Conservation (phyloP, 2,797 vertebrate genomes). For the Octomys mimax region DNA sequence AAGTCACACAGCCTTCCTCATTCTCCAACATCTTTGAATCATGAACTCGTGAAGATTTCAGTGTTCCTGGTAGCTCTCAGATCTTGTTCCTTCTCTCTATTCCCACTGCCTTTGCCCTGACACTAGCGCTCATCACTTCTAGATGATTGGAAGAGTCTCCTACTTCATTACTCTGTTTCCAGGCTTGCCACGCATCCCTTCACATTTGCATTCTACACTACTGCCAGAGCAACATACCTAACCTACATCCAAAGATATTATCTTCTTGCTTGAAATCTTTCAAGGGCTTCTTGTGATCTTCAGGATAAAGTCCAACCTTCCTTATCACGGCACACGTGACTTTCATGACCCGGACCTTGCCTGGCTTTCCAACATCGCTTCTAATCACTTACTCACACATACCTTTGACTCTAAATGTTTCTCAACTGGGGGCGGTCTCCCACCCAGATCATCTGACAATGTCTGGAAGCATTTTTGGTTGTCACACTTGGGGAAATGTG, state of each 20-base stretch:
- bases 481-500: slow-evolving; percentile 10
- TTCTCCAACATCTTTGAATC: not conserved
- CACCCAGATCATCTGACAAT: slow-evolving; percentile 48
- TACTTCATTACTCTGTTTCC: slow-evolving; percentile 10
- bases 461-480: slow-evolving; percentile 45
- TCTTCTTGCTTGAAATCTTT: slow-evolving; percentile 70
- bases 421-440: slow-evolving; percentile 46
- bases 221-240: slow-evolving; percentile 31
- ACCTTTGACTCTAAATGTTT: slow-evolving; percentile 79
- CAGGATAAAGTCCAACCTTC: slow-evolving; percentile 79
- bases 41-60: not conserved
- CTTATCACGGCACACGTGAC: slow-evolving; percentile 75
- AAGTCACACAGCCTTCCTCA: not conserved
- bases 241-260: slow-evolving; percentile 43
- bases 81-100: not conserved
- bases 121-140: not conserved
- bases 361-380: slow-evolving; percentile 65
- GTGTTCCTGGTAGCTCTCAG: slow-evolving; percentile 45
- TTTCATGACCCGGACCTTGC: slow-evolving; percentile 70
- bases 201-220: slow-evolving; percentile 47
- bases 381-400: slow-evolving; percentile 72
- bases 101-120: not conserved
- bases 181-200: slow-evolving; percentile 52
- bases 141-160: slow-evolving; percentile 15
- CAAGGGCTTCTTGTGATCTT: slow-evolving; percentile 74